phyloP scores from a whole-genome alignment of 2,888 invertebrate species.

The Phaedon cochleariae region DNA sequence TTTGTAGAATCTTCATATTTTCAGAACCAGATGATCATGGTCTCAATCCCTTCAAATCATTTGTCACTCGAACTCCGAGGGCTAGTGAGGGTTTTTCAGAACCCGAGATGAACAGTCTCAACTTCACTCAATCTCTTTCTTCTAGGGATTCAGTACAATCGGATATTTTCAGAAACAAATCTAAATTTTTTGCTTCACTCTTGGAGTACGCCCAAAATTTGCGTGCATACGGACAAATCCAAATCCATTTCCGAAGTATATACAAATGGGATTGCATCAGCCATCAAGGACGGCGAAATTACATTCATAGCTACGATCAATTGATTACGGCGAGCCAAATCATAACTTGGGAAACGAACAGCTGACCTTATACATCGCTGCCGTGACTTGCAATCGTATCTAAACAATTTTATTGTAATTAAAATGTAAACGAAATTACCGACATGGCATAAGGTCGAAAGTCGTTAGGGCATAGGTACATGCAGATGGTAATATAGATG shows the following conservation, averaged over 20 bases:
- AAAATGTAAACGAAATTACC: conserved; percentile 26
- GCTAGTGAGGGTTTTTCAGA: too few species aligned
- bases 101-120: too few species aligned
- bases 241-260: too few species aligned
- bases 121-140: too few species aligned
- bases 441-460: conserved; percentile 21
- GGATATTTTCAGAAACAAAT: too few species aligned
- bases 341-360: conserved; percentile 20
- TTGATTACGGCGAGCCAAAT: conserved; percentile 9
- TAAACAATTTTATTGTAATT: conserved; percentile 30
- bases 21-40: too few species aligned
- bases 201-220: not conserved
- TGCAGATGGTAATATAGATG: conserved; percentile 16
- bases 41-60: too few species aligned
- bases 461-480: conserved; percentile 11
- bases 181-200: too few species aligned
- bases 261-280: conserved; percentile 14
- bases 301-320: conserved; percentile 10
- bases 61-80: too few species aligned
- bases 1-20: too few species aligned
- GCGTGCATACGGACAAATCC: not conserved
- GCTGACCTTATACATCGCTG: conserved; percentile 30
- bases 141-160: too few species aligned
- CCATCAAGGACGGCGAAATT: conserved; percentile 12
- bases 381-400: conserved; percentile 43